These are phyloP conservation scores for Anoplopoma fimbria DNA, from an alignment of 2,113 vertebrate genomes.

Conservation along the genomic window DNA sequence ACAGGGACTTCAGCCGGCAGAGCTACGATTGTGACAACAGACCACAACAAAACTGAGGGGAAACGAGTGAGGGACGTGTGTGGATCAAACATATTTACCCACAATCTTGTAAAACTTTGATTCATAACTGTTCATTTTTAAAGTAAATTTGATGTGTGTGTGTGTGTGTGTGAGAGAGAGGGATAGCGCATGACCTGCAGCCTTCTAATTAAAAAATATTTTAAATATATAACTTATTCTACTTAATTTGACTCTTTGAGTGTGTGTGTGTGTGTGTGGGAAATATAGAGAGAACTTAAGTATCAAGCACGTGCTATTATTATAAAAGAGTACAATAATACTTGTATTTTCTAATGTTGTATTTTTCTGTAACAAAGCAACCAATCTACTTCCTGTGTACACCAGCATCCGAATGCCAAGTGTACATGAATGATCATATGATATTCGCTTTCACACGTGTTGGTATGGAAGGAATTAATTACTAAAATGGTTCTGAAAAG, in stretches of 20 bases:
- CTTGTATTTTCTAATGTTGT: too few relatives aligned
- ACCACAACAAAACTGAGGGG: too few relatives aligned
- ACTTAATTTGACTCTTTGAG: too few relatives aligned
- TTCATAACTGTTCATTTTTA: too few relatives aligned
- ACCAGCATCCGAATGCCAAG: neutral
- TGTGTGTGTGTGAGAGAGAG: neutral
- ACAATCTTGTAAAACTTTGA: neutral
- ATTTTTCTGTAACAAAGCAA: neutral
- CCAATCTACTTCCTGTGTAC: neutral
- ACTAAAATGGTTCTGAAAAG: too few relatives aligned
- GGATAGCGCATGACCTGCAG: neutral
- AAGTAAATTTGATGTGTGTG: too few relatives aligned
- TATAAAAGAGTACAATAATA: neutral
- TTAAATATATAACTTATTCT: too few relatives aligned
- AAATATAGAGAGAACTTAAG: neutral
- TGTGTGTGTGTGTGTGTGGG: neutral
- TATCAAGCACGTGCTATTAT: neutral
- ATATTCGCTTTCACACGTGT: neutral
- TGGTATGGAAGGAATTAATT: neutral
- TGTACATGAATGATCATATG: neutral
- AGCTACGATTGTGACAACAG: too few relatives aligned
- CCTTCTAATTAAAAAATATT: neutral
- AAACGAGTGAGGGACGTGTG: too few relatives aligned
- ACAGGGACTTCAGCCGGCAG: too few relatives aligned
- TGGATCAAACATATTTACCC: neutral